Base-by-base conservation (phyloP, 2,888 invertebrate genomes). In the Teleiodes luculella region DNA sequence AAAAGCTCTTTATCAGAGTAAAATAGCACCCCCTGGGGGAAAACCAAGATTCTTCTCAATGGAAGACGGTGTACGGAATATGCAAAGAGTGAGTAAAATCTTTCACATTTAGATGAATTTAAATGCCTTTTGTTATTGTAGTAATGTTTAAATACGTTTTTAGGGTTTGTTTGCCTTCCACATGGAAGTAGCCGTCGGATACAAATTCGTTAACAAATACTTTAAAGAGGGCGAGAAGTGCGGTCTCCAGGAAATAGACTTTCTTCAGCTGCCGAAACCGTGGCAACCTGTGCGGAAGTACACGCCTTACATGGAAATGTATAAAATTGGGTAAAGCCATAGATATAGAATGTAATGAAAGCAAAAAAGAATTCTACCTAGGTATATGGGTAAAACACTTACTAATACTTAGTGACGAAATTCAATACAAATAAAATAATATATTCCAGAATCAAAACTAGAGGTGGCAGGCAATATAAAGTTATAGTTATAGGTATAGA, bases 171-270 rank as follows among this genome's bases (percentile, higher is more conserved):
- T 93, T 66, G 93, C 93, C 1, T 94, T 94, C 63, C 93, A 94
- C 70, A 92, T 92, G 74, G 94, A 94, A 74, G 82, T 90, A 0
- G 91, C 92, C 0, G 90, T 92, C 0, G 92, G 92, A 0, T 94
- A 94, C 70, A 92, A 93, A 70, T 80, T 94, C 28, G 91, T 94
- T 0, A 91, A 91, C 14, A 92, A 93, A 71, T 92, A 91, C 52
- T 95, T 92, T 68, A 80, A 87, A 16, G 94, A 94, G 71, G 91
- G 91, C 10, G 93, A 95, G 74, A 95, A 94, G 71, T 95, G 95
- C 68, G 92, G 92, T 0, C 76, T 95, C 18, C 91, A 91, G 54
- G 94, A 94, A 69, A 93, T 95, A 64, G 90, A 91, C 60, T 91
- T 90, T 60, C 70, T 93, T 30, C 91, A 93, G 78, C 92, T 92